Base-by-base conservation (phyloP, 2,888 invertebrate genomes). In the Trisateles emortualis region DNA sequence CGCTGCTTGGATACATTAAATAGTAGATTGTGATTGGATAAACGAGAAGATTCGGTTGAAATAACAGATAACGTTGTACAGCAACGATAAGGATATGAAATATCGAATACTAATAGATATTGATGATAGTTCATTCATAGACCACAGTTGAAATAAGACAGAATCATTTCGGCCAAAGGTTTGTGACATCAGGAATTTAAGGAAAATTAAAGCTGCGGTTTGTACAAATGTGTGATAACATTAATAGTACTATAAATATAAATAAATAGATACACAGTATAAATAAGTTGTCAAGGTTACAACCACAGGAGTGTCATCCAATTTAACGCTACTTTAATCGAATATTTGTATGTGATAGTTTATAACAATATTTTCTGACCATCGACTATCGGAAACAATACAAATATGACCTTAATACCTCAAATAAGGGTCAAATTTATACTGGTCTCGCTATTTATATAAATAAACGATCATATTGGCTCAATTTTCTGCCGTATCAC, bases 41-140 rank as follows among this genome's bases (percentile, higher is more conserved):
- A 69, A 64, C 66, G 68, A 79, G 79, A 78, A 65, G 78, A 74
- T 66, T 71, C 64, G 64, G 74, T 74, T 74, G 58, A 72, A 73
- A 78, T 73, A 78, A 68, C 72, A 67, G 64, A 63, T 68, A 69
- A 61, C 55, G 49, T 8, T 55, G 68, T 52, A 67, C 69, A 72
- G 68, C 59, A 64, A 70, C 69, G 80, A 81, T 81, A 81, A 81
- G 72, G 70, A 26, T 11, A n/a, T 40, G 48, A 57, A 48, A 51
- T 47, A 59, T 56, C 52, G 52, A 63, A 57, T 42, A 65, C 36
- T 62, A 48, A 38, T 43, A 43, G 43, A 43, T 43, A 24, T 38
- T 43, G 56, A 49, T 32, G 56, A 53, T 53, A 61, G 45, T 59
- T 59, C 52, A 52, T 50, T 48, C 41, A 51, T n/a, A 52, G 44